Evolutionary conservation across 2,888 invertebrate genomes (phyloP).

Genomic region (Drosophila fungiperda): DNA sequence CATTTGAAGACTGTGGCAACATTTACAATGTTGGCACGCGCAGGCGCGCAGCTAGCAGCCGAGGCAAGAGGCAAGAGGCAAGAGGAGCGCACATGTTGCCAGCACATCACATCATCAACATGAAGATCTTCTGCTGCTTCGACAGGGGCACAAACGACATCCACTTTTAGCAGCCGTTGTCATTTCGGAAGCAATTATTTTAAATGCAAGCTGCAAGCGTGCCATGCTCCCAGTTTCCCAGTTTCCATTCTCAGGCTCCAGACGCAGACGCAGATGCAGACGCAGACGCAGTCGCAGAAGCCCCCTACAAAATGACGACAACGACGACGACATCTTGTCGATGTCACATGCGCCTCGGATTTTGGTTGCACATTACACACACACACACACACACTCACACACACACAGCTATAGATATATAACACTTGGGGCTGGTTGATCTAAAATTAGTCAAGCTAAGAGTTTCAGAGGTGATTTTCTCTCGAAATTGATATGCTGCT

Average conservation of each 20-base stretch:
- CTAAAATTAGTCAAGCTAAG: conserved; percentile 67
- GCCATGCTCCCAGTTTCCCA: conserved; percentile 38
- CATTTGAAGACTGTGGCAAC: conserved; percentile 28
- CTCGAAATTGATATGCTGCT: conserved; percentile 63
- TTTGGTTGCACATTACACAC: conserved; percentile 26
- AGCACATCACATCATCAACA: conserved; percentile 53
- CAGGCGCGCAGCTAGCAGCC: conserved; percentile 73
- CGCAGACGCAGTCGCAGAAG: conserved; percentile 22
- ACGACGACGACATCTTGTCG: conserved; percentile 64
- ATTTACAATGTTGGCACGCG: conserved; percentile 80
- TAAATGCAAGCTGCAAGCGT: conserved; percentile 70
- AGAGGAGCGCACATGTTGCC: conserved; percentile 67
- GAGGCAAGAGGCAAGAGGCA: conserved; percentile 7
- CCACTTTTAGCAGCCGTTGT: conserved; percentile 71
- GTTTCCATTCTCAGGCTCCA: conserved; percentile 15
- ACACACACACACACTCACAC: conserved; percentile 3
- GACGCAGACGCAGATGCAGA: conserved; percentile 12
- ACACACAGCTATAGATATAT: neutral
- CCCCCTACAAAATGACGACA: conserved; percentile 6
- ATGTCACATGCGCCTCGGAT: conserved; percentile 61
- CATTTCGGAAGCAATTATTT: conserved; percentile 84
- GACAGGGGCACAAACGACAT: conserved; percentile 46
- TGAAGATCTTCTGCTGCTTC: conserved; percentile 24
- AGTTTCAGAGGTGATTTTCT: conserved; percentile 67
- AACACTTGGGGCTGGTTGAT: conserved; percentile 41